A percentile compares a stretch with the other conserved stretches of the same genome.
phyloP scores from a whole-genome alignment of 2,888 invertebrate species.

The Campopleginae sp. region DNA sequence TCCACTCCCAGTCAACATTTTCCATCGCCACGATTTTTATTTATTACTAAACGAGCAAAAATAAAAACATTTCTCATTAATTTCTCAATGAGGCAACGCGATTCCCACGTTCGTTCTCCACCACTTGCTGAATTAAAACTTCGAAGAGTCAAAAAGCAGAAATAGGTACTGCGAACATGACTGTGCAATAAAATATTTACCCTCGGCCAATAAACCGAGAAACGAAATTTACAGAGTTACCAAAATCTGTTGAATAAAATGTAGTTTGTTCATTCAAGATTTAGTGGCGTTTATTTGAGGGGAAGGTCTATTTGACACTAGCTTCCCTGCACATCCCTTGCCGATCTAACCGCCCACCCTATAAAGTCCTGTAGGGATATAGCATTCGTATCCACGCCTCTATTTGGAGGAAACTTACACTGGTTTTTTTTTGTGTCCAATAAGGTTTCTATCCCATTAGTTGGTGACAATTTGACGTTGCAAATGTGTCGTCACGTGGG shows the following conservation, averaged over 20 bases:
- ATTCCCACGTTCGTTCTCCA: not conserved
- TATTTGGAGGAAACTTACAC: not conserved
- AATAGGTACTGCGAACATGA: too few relatives aligned
- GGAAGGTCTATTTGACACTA: slow-evolving; percentile 39
- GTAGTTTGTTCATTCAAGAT: too few relatives aligned
- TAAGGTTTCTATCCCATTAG: slow-evolving; percentile 15
- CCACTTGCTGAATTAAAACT: not conserved
- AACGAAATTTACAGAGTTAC: too few relatives aligned
- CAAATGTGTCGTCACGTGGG: slow-evolving; percentile 12
- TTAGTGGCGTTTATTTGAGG: not conserved
- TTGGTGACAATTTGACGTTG: slow-evolving; percentile 1
- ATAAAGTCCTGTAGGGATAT: not conserved
- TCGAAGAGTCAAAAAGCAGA: too few relatives aligned
- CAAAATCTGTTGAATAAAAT: too few relatives aligned
- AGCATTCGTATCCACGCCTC: not conserved
- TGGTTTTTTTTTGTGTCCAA: slow-evolving; percentile 22
- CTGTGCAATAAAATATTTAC: too few relatives aligned
- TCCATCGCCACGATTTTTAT: not conserved
- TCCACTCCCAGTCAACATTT: not conserved
- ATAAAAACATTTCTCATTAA: not conserved
- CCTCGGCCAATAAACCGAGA: too few relatives aligned
- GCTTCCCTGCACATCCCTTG: slow-evolving; percentile 21
- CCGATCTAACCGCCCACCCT: not conserved
- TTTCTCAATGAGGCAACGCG: not conserved
- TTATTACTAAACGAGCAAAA: not conserved